Evolutionary conservation across 2,113 vertebrate genomes (phyloP), one percentile per base, ranked within the genome.

Genomic region (Octodon degus): DNA sequence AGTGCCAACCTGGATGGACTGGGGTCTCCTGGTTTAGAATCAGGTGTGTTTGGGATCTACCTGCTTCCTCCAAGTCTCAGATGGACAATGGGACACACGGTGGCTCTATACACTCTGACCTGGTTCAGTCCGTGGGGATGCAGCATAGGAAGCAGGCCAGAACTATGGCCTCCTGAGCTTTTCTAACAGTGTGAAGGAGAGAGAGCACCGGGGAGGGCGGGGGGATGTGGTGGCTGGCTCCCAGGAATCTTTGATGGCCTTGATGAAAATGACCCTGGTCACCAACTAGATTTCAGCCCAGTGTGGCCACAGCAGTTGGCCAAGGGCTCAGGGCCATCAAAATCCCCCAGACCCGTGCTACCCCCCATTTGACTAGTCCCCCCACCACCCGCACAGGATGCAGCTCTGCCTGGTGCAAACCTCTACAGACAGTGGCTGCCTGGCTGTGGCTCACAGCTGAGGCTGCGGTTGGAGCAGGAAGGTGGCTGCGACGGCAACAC

Each of bases 401-500:
- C 62, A 34, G 22, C 47, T 47, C 47, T 43, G 72, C 47, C 67
- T 86, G 72, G 47, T 4, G 2, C 6, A 9, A 53, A 22, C 7
- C 32, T 37, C 58, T 17, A 47, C 62, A 85, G 85, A 65, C 34
- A 13, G n/a, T 32, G 65, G 37, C 55, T 83, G 67, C 77, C 67
- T 7, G 25, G 50, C 65, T 43, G 55, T 1, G 17, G 53, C 77
- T 83, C 63, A 20, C 50, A 47, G 53, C 86, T 24, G 11, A 17
- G 86, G 47, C 34, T 11, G 86, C 7, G 58, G 93, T 55, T 55
- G 53, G 37, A 47, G 43, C 93, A 89, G 86, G 86, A 89, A 94
- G 37, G 37, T 20, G 65, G 19, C 74, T 63, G 65, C 40, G 1
- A 19, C 70, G 25, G 37, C 34, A 77, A 40, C 14, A 5, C 30